Evolutionary conservation across 2,888 invertebrate species (phyloP).

Genomic region (Emesis castigata): DNA sequence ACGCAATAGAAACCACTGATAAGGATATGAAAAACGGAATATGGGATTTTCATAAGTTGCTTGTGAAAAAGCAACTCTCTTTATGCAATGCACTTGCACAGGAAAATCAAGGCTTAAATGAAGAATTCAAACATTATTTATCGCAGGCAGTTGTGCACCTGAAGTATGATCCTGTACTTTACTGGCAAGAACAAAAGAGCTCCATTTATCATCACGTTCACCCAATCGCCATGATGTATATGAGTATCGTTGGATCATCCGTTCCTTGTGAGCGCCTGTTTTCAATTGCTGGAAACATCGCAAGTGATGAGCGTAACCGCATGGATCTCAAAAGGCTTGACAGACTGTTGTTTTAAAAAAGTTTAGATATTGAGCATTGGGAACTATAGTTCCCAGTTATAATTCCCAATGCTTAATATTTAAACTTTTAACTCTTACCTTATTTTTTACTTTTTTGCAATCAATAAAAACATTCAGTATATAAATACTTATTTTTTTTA

Average conservation of each 20-base stretch:
- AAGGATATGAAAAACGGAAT: slow-evolving; percentile 47
- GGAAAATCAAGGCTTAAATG: slow-evolving; percentile 67
- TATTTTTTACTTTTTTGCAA: no score
- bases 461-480: no score
- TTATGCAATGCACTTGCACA: slow-evolving; percentile 54
- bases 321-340: slow-evolving; percentile 48
- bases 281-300: no score
- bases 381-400: background rate
- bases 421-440: no score
- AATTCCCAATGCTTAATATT: no score
- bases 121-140: slow-evolving; percentile 72
- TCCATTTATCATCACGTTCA: slow-evolving; percentile 69
- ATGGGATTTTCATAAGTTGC: background rate
- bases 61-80: no score
- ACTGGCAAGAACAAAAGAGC: slow-evolving; percentile 71
- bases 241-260: slow-evolving; percentile 27
- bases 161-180: slow-evolving; percentile 69
- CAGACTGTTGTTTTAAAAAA: no score
- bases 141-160: slow-evolving; percentile 72
- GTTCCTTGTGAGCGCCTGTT: background rate
- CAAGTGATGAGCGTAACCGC: slow-evolving; percentile 61
- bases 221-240: slow-evolving; percentile 67
- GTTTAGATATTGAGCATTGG: slow-evolving; percentile 14
- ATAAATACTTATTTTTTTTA: no score
- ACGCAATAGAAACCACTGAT: slow-evolving; percentile 53